phyloP scores from a whole-genome alignment of 2,797 vertebrate genomes.

The Argya squamiceps region DNA sequence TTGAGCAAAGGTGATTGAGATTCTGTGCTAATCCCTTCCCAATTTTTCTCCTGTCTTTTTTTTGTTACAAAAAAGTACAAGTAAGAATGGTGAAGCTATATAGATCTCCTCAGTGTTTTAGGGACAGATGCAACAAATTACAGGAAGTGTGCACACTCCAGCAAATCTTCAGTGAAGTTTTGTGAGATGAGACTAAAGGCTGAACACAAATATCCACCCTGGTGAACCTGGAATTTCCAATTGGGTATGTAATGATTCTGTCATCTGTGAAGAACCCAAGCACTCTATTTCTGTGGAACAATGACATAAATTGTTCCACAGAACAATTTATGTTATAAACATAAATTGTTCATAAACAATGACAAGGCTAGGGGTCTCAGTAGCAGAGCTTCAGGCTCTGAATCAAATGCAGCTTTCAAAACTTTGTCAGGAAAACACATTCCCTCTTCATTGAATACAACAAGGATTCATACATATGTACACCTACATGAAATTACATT shows the following conservation, averaged over 20 bases:
- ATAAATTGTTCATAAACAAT: too few relatives aligned
- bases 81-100: neutral
- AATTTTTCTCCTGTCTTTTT: neutral
- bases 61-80: neutral
- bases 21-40: neutral
- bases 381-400: neutral
- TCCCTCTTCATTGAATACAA: neutral
- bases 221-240: neutral
- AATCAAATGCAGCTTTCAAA: neutral
- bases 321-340: too few relatives aligned
- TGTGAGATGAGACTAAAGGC: neutral
- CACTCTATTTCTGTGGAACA: neutral
- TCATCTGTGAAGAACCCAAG: neutral
- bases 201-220: neutral
- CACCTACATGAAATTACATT: neutral
- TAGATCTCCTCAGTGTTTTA: neutral
- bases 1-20: neutral
- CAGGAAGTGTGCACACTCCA: neutral
- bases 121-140: neutral
- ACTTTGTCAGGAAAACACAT: neutral
- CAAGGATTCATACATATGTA: rapidly evolving
- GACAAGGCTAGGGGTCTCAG: neutral
- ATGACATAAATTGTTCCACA: neutral
- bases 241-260: neutral
- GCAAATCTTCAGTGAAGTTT: neutral